Conservation (phyloP, 30 jellyfish, hydroid and myxozoan species). For the Aurelia aurita complex sp. Pacific region DNA sequence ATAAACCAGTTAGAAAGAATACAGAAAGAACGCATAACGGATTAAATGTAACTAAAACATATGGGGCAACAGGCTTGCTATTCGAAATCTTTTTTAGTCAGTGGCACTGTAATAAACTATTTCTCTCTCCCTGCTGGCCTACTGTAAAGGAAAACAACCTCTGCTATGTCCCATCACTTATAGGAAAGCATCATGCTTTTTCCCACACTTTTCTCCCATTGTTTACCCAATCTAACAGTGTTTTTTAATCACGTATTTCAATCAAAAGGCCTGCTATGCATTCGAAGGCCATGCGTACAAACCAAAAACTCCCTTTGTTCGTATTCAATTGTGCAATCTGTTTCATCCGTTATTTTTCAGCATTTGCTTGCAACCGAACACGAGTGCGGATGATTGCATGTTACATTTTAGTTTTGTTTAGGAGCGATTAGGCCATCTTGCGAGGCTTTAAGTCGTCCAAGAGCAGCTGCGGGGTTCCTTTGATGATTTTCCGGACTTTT, state of each 20-base stretch:
- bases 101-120: background rate
- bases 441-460: background rate
- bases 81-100: background rate
- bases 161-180: constrained; percentile 22
- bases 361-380: too few species aligned
- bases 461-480: constrained; percentile 1
- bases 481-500: constrained; percentile 2
- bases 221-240: constrained; percentile 14
- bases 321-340: too few species aligned
- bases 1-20: too few species aligned
- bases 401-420: too few species aligned
- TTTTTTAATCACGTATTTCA: background rate
- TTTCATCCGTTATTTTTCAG: too few species aligned
- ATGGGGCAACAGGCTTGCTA: background rate
- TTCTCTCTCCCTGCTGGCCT: constrained; percentile 28
- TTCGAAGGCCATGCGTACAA: too few species aligned
- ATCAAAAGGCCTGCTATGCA: background rate
- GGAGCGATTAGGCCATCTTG: background rate
- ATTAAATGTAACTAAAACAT: too few species aligned
- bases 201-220: constrained; percentile 35
- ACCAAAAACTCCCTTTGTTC: too few species aligned
- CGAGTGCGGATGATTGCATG: too few species aligned
- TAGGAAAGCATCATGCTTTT: background rate
- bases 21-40: too few species aligned
- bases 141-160: constrained; percentile 44